A percentile compares a stretch with the other conserved stretches of the same genome.
These are phyloP conservation scores for Percina caprodes DNA, from an alignment of 2,113 vertebrate genomes.

Conservation along the genomic window DNA sequence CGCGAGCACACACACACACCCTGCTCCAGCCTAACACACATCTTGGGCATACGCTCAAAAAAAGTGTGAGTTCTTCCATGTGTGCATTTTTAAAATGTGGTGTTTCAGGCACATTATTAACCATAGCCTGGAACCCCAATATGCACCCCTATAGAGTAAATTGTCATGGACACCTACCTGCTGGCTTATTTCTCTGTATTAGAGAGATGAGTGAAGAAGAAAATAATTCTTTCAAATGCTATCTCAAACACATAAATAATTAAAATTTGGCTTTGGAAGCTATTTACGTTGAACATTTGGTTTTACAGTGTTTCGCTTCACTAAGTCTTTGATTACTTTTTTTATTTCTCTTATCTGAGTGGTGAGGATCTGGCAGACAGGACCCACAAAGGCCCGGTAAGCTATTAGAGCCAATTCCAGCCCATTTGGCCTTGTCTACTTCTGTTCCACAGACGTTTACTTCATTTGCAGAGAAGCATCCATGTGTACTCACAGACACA, in stretches of 20 bases:
- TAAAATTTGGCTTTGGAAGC: conserved; percentile 16
- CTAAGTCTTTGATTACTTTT: conserved; percentile 49
- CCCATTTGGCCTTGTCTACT: conserved; percentile 76
- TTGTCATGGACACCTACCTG: conserved; percentile 32
- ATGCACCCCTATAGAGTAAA: conserved; percentile 24
- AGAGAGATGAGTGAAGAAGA: conserved; percentile 6
- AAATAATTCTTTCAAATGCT: conserved; percentile 2
- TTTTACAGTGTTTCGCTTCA: conserved; percentile 31
- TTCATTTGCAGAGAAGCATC: conserved; percentile 70
- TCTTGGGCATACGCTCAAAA: conserved; percentile 11
- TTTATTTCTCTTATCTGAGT: conserved; percentile 51
- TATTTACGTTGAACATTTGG: conserved; percentile 16
- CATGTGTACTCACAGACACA: conserved; percentile 42
- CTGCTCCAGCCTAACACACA: conserved; percentile 26
- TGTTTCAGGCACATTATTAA: conserved; percentile 59
- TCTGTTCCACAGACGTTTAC: conserved; percentile 72
- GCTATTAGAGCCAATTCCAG: conserved; percentile 76
- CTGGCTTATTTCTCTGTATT: conserved; percentile 6
- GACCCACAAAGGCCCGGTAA: conserved; percentile 52
- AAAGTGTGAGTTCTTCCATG: conserved; percentile 40
- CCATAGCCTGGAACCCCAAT: conserved; percentile 31
- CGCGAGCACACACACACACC: conserved; percentile 35
- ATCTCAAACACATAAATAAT: not conserved
- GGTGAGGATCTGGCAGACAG: conserved; percentile 62
- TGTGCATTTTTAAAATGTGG: conserved; percentile 57